A percentile compares a stretch with the other conserved stretches of the same genome.
These are phyloP conservation scores for Folsomia manolachei DNA, from an alignment of 2,888 invertebrate genomes.

Conservation along the genomic window DNA sequence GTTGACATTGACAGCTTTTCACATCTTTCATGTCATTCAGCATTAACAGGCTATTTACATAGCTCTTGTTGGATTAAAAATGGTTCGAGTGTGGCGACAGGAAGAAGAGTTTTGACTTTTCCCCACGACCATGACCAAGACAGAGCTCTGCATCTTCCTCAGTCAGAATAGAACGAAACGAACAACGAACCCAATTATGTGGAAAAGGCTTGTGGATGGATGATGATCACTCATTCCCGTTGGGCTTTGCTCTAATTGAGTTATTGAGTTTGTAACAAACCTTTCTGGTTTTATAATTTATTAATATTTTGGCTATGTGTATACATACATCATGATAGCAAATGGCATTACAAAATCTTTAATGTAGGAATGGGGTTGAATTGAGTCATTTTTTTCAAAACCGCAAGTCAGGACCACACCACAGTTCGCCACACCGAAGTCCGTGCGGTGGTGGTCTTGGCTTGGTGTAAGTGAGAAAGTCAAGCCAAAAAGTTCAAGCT, in stretches of 20 bases:
- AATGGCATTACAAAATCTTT: background rate
- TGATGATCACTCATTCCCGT: slow-evolving; percentile 11
- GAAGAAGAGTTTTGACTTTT: slow-evolving; percentile 10
- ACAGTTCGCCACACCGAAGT: too few species aligned
- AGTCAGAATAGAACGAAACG: background rate
- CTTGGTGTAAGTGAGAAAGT: background rate
- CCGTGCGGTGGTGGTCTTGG: background rate
- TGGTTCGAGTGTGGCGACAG: slow-evolving; percentile 15
- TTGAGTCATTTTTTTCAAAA: too few species aligned
- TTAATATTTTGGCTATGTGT: too few species aligned
- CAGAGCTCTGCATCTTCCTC: background rate
- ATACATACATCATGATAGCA: background rate
- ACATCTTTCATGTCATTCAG: slow-evolving; percentile 18
- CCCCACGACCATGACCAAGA: background rate
- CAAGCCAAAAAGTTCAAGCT: background rate
- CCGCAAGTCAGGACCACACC: too few species aligned
- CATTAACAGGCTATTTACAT: slow-evolving; percentile 19
- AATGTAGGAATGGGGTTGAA: too few species aligned
- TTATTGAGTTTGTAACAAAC: slow-evolving; percentile 14
- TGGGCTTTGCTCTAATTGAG: slow-evolving; percentile 13
- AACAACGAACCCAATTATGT: slow-evolving; percentile 18
- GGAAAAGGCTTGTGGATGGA: slow-evolving; percentile 18
- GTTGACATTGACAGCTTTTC: slow-evolving; percentile 21
- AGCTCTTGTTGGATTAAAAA: slow-evolving; percentile 22
- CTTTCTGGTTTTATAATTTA: slow-evolving; percentile 11